phyloP scores from a whole-genome alignment of 2,797 vertebrate species.

The Pipistrellus nathusii region DNA sequence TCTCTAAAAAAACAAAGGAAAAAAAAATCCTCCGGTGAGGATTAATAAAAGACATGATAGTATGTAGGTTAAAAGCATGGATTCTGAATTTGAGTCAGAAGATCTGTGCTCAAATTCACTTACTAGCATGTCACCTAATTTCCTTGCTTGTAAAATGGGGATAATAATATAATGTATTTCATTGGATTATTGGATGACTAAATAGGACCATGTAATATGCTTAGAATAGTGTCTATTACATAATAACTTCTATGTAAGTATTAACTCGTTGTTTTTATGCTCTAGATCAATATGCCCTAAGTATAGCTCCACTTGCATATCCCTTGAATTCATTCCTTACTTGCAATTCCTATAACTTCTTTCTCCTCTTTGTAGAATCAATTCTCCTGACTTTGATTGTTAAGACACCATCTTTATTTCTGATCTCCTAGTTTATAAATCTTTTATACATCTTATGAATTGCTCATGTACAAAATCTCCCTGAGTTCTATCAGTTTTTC shows the following conservation, averaged over 20 bases:
- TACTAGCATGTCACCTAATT: background rate
- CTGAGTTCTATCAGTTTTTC: background rate
- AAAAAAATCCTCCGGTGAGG: no score
- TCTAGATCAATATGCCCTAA: background rate
- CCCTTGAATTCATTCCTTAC: background rate
- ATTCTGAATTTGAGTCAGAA: background rate
- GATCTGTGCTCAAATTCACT: background rate
- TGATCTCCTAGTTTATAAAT: background rate
- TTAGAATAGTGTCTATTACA: background rate
- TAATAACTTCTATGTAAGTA: slow-evolving; percentile 2
- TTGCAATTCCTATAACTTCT: background rate
- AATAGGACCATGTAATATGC: background rate
- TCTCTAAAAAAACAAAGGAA: no score
- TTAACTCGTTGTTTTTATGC: background rate
- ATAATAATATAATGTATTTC: background rate
- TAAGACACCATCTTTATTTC: background rate
- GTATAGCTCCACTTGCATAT: background rate
- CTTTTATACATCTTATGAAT: background rate
- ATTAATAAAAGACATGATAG: background rate
- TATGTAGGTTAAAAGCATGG: background rate
- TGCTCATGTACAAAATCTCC: background rate
- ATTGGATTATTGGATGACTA: slow-evolving; percentile 6
- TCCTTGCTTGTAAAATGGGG: background rate
- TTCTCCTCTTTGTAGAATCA: background rate
- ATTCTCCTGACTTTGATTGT: background rate